These are phyloP conservation scores for Drepana arcuata DNA, from an alignment of 1,140 invertebrate genomes.

Conservation along the genomic window DNA sequence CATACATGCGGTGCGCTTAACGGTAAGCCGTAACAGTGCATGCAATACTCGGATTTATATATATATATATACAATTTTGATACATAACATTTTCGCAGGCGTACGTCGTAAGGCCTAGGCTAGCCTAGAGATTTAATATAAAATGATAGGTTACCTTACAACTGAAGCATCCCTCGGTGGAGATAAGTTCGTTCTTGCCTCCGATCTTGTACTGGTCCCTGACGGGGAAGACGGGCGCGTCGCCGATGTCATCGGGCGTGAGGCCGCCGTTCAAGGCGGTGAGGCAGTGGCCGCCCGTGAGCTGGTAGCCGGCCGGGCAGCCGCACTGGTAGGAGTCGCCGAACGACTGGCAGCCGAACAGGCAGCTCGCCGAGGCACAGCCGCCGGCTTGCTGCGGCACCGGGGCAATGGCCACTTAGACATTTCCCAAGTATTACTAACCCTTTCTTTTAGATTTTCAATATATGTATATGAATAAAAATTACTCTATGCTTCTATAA, in stretches of 20 bases:
- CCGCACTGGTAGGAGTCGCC: constrained; percentile 80
- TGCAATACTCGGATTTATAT: too few species aligned
- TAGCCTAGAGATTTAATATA: too few species aligned
- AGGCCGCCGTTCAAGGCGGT: constrained; percentile 81
- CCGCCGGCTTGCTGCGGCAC: constrained; percentile 75
- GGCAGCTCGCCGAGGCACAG: constrained; percentile 80
- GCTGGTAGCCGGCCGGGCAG: constrained; percentile 86
- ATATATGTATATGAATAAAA: too few species aligned
- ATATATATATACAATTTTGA: too few species aligned
- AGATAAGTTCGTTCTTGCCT: constrained; percentile 81
- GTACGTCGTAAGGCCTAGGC: too few species aligned
- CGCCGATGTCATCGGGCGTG: constrained; percentile 77
- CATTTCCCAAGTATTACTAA: too few species aligned
- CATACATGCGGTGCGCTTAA: too few species aligned
- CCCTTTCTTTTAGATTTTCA: too few species aligned
- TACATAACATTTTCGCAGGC: too few species aligned
- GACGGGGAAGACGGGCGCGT: constrained; percentile 79
- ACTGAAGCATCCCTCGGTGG: constrained; percentile 91
- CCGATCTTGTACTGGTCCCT: constrained; percentile 51
- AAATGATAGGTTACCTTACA: constrained; percentile 80
- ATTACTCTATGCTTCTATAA: too few species aligned
- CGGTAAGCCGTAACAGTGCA: too few species aligned
- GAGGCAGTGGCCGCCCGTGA: constrained; percentile 86
- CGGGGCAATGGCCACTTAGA: too few species aligned
- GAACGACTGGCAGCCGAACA: constrained; percentile 82